Percentiles rank a stretch among this genome's conserved stretches.
These are phyloP conservation scores for Ellobius talpinus DNA, from an alignment of 2,113 vertebrate species.

Conservation along the genomic window DNA sequence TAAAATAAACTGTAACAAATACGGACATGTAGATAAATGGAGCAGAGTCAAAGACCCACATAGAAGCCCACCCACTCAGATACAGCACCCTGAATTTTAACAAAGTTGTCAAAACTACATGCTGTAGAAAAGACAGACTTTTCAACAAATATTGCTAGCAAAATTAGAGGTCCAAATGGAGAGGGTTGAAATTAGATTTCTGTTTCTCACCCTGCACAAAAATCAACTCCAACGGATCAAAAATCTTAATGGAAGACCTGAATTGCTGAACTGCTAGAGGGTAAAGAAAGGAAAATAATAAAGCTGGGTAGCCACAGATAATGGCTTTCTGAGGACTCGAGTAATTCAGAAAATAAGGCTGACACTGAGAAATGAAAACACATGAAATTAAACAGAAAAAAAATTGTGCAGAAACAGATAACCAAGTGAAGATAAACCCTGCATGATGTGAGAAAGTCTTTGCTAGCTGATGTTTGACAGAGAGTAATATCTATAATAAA, in stretches of 20 bases:
- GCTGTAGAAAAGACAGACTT: background rate
- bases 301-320: background rate
- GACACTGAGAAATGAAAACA: background rate
- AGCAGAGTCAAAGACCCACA: background rate
- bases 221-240: background rate
- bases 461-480: background rate
- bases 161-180: background rate
- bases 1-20: background rate
- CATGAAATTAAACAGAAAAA: background rate
- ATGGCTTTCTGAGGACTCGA: background rate
- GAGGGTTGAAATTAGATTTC: background rate
- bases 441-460: background rate
- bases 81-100: background rate
- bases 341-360: background rate
- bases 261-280: background rate
- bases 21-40: background rate
- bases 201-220: background rate
- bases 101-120: background rate
- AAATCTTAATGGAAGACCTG: background rate
- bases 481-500: background rate
- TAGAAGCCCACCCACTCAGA: background rate
- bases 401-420: background rate
- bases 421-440: background rate
- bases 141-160: background rate
- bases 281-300: background rate